Base-by-base conservation (phyloP, 2,113 vertebrate species). In the Tympanuchus pallidicinctus region DNA sequence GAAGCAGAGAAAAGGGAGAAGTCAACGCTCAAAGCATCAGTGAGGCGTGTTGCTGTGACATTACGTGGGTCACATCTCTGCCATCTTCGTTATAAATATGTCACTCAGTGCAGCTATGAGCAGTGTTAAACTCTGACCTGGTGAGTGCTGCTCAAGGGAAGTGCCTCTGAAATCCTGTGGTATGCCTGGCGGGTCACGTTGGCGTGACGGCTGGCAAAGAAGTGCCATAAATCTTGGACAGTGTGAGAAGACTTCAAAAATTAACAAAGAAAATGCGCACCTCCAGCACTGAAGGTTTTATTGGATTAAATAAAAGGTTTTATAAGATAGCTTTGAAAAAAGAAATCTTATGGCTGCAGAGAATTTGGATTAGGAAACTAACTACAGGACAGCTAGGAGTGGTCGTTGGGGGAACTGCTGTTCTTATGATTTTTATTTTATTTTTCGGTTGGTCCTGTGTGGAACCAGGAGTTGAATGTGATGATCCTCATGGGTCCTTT, bases 111-210 rank as follows among this genome's bases (percentile, higher is more conserved):
- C 6, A 1, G 48, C 52, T 72, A 63, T 77, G 61, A 5, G 2
- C 2, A 18, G 15, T 30, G 92, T 73, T 92, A 86, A 93, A 92
- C 96, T 90, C 90, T 96, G 93, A 86, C 92, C 93, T 7, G 86
- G 76, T 86, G 88, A 96, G 9, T 34, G 80, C 83, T 83, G 90
- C 34, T 50, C 85, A 61, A 28, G 74, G 69, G 70, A 85, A 88
- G 92, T 78, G 64, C 28, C 88, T 77, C 50, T 82, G 90, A 96
- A 74, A 90, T 78, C 85, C 47, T 27, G 4, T 85, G 91, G 75
- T 80, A 40, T 89, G 83, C 82, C 75, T 91, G 91, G 86, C 75
- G 50, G 70, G 80, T 91, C 80, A 22, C 17, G 10, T 43, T 91
- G 92, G 87, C 34, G 16, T 34, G 60, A 79, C 67, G 70, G 56